Evolutionary conservation across 2,888 invertebrate species (phyloP).

Genomic region (Drosophila quasianomalipes): DNA sequence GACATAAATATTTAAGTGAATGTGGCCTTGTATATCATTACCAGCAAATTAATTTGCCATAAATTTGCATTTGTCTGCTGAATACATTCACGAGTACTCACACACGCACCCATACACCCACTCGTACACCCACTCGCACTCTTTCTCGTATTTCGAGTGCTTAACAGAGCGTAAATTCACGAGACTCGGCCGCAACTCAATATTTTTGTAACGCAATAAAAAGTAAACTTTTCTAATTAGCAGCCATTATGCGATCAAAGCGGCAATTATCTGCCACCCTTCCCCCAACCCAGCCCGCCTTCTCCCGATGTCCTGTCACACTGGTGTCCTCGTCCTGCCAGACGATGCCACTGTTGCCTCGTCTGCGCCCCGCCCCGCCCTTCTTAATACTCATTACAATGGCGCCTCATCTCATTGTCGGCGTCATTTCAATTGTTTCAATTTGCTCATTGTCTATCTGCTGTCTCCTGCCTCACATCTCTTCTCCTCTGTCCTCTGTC

Average conservation of each 20-base stretch:
- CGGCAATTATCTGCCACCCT: conserved; percentile 73
- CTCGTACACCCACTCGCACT: neutral
- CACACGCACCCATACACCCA: neutral
- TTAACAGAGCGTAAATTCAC: conserved; percentile 35
- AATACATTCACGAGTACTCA: conserved; percentile 42
- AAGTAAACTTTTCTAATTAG: conserved; percentile 83
- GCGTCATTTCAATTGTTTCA: conserved; percentile 63
- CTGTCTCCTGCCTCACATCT: neutral
- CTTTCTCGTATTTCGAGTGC: neutral
- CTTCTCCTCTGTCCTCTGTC: neutral
- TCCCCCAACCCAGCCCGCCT: neutral
- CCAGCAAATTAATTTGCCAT: conserved; percentile 73
- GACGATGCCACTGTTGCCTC: neutral
- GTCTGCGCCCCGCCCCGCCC: neutral
- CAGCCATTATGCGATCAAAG: conserved; percentile 83
- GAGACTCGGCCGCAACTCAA: conserved; percentile 32
- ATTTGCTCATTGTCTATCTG: conserved; percentile 37
- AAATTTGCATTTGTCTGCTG: conserved; percentile 62
- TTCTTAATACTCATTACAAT: conserved; percentile 12
- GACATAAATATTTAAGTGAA: conserved; percentile 66
- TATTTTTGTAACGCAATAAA: conserved; percentile 70
- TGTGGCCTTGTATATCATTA: conserved; percentile 58
- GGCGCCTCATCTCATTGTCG: conserved; percentile 33
- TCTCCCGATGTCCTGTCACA: neutral
- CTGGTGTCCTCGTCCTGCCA: neutral